These are phyloP conservation scores for Enteromius anoplus DNA, from an alignment of 2,797 vertebrate species.

Conservation along the genomic window DNA sequence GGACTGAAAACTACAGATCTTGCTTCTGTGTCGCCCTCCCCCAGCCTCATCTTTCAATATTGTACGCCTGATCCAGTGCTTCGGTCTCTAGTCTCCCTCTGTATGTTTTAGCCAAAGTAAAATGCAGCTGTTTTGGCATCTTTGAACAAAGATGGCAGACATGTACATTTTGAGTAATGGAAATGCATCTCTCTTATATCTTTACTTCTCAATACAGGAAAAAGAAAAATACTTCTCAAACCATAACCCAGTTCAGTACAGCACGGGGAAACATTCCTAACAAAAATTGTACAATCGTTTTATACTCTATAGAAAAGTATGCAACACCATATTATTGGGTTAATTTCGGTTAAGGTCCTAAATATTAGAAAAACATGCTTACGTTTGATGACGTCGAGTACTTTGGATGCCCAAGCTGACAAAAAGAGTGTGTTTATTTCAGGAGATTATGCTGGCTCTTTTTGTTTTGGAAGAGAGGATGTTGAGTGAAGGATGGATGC, in stretches of 20 bases:
- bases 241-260: constrained; percentile 33
- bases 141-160: constrained; percentile 3
- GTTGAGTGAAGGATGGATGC: constrained; percentile 52
- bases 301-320: constrained; percentile 14
- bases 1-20: constrained; percentile 54
- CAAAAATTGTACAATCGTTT: constrained; percentile 40
- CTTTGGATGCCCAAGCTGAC: constrained; percentile 10
- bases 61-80: constrained; percentile 60
- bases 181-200: constrained; percentile 45
- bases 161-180: constrained; percentile 41
- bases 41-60: constrained; percentile 69
- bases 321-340: constrained; percentile 20
- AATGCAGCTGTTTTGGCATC: constrained; percentile 38
- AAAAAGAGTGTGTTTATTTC: constrained; percentile 18
- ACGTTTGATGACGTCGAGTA: constrained; percentile 20
- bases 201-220: constrained; percentile 40
- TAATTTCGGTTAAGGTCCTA: constrained; percentile 15
- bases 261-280: constrained; percentile 34
- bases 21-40: constrained; percentile 47
- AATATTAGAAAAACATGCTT: constrained; percentile 7
- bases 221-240: constrained; percentile 30
- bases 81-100: constrained; percentile 44
- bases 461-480: constrained; percentile 29
- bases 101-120: constrained; percentile 50
- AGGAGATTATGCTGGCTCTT: constrained; percentile 16